A percentile compares a stretch with the other conserved stretches of the same genome.
Conservation (phyloP, 1,140 invertebrate genomes). For the Popillia japonica region DNA sequence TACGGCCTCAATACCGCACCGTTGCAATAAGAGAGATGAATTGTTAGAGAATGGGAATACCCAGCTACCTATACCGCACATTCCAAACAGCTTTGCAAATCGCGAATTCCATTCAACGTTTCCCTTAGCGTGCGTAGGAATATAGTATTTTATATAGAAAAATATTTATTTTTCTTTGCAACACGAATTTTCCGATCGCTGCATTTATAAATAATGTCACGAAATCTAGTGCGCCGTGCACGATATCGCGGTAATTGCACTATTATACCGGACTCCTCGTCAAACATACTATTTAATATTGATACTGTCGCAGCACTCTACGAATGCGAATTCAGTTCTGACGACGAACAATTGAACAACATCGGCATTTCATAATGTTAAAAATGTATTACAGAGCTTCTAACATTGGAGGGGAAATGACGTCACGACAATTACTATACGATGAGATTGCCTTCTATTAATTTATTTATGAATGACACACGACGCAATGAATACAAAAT, state of each 20-base stretch:
- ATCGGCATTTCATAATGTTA: conserved; percentile 9
- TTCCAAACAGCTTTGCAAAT: not conserved
- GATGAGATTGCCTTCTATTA: conserved; percentile 11
- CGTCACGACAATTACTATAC: conserved; percentile 6
- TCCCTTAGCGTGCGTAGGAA: not conserved
- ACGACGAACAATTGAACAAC: not conserved
- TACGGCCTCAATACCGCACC: not conserved
- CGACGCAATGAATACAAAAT: not conserved
- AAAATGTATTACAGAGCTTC: conserved; percentile 2
- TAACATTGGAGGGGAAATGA: conserved; percentile 10
- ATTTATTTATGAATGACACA: conserved; percentile 37
- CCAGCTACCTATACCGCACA: not conserved
- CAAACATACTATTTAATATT: no score
- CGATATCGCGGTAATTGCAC: no score
- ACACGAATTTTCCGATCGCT: not conserved
- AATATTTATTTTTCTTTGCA: not conserved
- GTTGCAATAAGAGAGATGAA: not conserved
- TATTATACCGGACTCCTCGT: no score
- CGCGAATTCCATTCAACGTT: conserved; percentile 14
- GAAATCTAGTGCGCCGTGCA: not conserved
- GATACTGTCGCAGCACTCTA: no score
- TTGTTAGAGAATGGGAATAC: conserved; percentile 15
- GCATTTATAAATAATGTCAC: not conserved
- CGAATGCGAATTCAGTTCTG: not conserved
- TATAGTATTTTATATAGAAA: not conserved